Conservation (phyloP, 2,888 invertebrate genomes). For the Leptopilina drosophilae region DNA sequence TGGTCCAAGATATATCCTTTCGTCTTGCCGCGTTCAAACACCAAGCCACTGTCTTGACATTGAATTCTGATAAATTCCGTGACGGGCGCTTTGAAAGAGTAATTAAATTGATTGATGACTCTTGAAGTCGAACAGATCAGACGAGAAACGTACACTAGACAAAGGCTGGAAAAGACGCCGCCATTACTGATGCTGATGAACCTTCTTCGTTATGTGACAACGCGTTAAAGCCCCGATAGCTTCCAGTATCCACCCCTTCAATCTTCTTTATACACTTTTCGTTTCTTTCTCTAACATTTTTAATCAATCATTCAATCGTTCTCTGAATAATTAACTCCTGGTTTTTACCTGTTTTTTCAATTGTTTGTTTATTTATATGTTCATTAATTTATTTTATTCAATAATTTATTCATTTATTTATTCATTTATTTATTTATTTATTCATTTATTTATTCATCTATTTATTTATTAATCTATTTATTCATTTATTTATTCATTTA, state of each 20-base stretch:
- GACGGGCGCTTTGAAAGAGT: constrained; percentile 19
- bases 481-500: no score
- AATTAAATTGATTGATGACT: constrained; percentile 38
- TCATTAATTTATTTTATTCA: no score
- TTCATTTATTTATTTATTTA: no score
- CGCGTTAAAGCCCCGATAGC: constrained; percentile 63
- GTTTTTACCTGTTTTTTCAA: no score
- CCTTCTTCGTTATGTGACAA: constrained; percentile 65
- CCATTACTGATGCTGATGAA: constrained; percentile 67
- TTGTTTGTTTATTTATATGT: no score
- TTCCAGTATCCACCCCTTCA: background rate
- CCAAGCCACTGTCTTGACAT: background rate
- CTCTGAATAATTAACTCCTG: no score
- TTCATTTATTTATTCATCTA: no score
- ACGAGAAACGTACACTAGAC: constrained; percentile 44
- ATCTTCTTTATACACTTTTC: background rate
- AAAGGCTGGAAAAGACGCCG: constrained; percentile 59
- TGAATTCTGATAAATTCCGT: constrained; percentile 36
- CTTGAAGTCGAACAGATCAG: constrained; percentile 14
- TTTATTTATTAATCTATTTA: no score
- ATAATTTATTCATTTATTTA: no score
- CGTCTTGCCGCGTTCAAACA: background rate
- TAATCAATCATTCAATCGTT: constrained; percentile 13
- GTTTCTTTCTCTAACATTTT: background rate
- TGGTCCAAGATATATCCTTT: constrained; percentile 32